Evolutionary conservation across 2,797 vertebrate genomes (phyloP).

Genomic region (Chelon labrosus): DNA sequence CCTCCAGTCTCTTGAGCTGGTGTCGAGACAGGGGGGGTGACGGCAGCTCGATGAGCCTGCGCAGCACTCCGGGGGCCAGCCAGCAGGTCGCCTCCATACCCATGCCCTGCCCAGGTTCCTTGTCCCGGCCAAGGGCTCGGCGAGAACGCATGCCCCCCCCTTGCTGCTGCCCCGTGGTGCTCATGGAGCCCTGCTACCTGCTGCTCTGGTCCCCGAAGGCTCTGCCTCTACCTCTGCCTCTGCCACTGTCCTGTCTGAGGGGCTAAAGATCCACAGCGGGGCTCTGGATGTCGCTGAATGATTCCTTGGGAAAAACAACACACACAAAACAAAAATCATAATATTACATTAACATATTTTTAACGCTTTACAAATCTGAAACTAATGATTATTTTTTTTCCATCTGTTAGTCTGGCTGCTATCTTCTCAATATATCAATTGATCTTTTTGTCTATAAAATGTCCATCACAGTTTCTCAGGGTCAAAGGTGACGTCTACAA

Average conservation of each 20-base stretch:
- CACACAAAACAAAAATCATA: not conserved
- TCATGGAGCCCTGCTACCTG: conserved; percentile 86
- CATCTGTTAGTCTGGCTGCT: no score
- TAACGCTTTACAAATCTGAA: no score
- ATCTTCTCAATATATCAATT: not conserved
- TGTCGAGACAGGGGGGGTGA: conserved; percentile 93
- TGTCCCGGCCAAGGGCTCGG: conserved; percentile 87
- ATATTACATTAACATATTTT: no score
- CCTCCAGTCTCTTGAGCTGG: conserved; percentile 96
- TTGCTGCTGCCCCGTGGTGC: conserved; percentile 81
- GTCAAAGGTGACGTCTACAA: not conserved
- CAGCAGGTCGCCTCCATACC: conserved; percentile 86
- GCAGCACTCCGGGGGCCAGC: conserved; percentile 85
- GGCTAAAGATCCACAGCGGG: conserved; percentile 71
- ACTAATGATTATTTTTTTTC: no score
- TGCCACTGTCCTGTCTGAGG: conserved; percentile 72
- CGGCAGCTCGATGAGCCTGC: conserved; percentile 91
- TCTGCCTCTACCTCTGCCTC: conserved; percentile 71
- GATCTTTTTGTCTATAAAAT: not conserved
- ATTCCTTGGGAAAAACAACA: conserved; percentile 4
- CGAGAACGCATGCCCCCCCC: conserved; percentile 86
- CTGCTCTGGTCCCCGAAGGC: conserved; percentile 57
- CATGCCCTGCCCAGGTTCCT: conserved; percentile 83
- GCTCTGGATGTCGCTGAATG: conserved; percentile 39
- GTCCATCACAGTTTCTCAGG: not conserved